Conservation (phyloP, 64 coral and sea anemone species). For the Pachyseris speciosa region DNA sequence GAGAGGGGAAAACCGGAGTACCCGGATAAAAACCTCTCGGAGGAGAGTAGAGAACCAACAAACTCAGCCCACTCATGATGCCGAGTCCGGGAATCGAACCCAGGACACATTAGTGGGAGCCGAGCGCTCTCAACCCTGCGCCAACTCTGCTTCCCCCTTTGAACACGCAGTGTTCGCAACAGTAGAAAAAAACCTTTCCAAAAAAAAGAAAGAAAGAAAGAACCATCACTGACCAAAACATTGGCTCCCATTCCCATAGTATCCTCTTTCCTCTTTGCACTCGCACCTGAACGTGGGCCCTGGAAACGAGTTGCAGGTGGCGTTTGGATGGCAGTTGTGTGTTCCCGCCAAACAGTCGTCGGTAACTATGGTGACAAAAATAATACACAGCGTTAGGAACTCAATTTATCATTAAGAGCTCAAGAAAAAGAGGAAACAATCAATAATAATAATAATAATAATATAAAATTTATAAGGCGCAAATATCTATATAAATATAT, state of each 20-base stretch:
- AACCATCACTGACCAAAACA: constrained; percentile 33
- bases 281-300: constrained; percentile 26
- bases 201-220: not conserved
- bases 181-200: not conserved
- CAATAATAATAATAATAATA: not conserved
- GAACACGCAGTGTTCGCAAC: too few relatives aligned
- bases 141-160: too few relatives aligned
- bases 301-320: not conserved
- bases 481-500: too few relatives aligned
- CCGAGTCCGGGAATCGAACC: too few relatives aligned
- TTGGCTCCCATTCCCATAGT: constrained; percentile 53
- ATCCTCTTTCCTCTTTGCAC: constrained; percentile 8
- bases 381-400: too few relatives aligned
- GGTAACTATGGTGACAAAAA: constrained; percentile 35
- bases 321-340: constrained; percentile 53
- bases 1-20: too few relatives aligned
- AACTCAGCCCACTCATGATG: too few relatives aligned
- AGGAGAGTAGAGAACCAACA: too few relatives aligned
- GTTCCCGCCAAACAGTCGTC: constrained; percentile 31
- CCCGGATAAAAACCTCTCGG: too few relatives aligned
- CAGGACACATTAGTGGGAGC: too few relatives aligned
- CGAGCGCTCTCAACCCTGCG: too few relatives aligned
- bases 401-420: not conserved
- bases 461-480: too few relatives aligned
- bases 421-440: not conserved